Base-by-base conservation (phyloP, 2,113 vertebrate genomes). In the Chrysemys picta region DNA sequence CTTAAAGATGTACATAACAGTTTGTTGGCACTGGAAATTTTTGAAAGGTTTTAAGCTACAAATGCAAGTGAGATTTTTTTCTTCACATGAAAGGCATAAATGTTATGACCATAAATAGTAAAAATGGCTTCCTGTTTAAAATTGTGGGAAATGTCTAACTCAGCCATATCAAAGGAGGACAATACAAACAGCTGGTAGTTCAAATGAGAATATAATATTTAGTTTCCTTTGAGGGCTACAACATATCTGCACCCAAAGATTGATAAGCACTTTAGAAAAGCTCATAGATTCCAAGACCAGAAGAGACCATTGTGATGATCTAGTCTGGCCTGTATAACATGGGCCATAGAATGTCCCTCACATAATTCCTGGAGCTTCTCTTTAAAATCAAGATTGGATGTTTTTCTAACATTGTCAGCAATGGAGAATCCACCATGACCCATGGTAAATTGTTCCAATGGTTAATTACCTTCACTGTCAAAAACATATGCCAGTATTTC, bases 251-350 rank as follows among this genome's bases (percentile, higher is more conserved):
- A 83, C 14, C 16, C 2, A 2, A 62, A 45, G 31, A 17, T 31
- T 17, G 19, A n/a, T 22, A 42, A 1, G 0, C 0, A 13, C 8
- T 22, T 38, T 89, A 38, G 17, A 19, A 54, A 57, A 83, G 52
- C n/a, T 56, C 54, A 53, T 38, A 31, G 38, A 25, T n/a, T 72
- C 65, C n/a, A 72, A 72, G 65, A 38, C 65, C 62, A 69, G 62
- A 69, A 72, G n/a, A 21, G 65, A 38, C n/a, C 19, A 38, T 22
- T 72, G n/a, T 72, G n/a, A 22, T 38, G n/a, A 72, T 22, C 65
- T 19, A 72, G n/a, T 72, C 65, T 11, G 4, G 5, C 19, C 19
- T 38, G 19, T 72, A 9, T 38, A 38, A 38, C n/a, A 38, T 5
- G 9, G 65, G n/a, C n/a, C 65, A 72, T 17, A 38, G 9, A 72